Evolutionary conservation across 2,797 vertebrate genomes (phyloP), one percentile per base, ranked within the genome.

Genomic region (Sebastes kiyomatsui): DNA sequence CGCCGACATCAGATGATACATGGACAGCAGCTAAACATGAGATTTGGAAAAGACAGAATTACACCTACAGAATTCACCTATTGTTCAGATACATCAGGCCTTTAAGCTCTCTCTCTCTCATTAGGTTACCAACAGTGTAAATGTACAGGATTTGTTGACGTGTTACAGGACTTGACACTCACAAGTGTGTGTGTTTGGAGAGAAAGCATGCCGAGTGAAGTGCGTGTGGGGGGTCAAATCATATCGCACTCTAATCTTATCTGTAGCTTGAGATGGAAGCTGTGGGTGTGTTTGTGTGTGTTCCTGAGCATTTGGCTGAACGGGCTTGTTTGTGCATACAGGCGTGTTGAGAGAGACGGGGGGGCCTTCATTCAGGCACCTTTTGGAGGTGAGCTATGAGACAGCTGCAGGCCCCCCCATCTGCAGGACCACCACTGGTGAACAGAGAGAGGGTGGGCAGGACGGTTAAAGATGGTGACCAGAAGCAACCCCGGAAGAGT

Each of bases 351-450:
- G 75, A 64, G 75, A 79, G 64, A 38, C 54, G 54, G 77, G 54
- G 75, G 77, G 79, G 30, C 78, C 70, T 71, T 67, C 76, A 76
- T 79, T 87, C 67, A 62, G 72, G 75, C 84, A 82, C 83, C 79
- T 82, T 88, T 90, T 80, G 64, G 70, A 86, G 82, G 71, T 67
- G 67, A 90, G 90, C 72, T 83, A 52, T 14, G 62, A 74, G 86
- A 86, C 91, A 93, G 90, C 89, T 93, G 91, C 82, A 73, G 54
- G 61, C 8, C 9, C 20, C 18, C 90, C 56, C 67, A 84, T 89
- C 30, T 75, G 68, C 68, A 76, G 74, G 35, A 80, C 72, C 68
- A 78, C 82, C 76, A 78, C 60, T 30, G 74, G 42, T 58, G 75
- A 80, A 73, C 67, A 84, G 27, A 60, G 32, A 16, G 35, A 65